Conservation (phyloP, 2,888 invertebrate genomes). For the Nebria brevicollis region DNA sequence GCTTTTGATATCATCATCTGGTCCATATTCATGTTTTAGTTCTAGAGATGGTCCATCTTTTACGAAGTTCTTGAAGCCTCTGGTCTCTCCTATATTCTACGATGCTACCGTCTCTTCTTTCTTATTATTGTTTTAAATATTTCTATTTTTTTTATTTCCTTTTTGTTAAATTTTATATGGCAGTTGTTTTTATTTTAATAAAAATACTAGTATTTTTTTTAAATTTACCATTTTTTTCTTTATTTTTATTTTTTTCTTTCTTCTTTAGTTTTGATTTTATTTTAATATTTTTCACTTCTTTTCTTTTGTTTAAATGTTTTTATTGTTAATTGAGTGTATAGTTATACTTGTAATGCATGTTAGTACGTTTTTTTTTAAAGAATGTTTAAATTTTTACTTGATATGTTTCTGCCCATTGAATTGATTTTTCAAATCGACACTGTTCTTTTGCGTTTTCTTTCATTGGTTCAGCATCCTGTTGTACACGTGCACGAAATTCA, state of each 20-base stretch:
- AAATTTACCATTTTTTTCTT: neutral
- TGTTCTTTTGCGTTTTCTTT: neutral
- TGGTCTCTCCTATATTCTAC: neutral
- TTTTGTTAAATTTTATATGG: conserved; percentile 3
- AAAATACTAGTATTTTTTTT: too few relatives aligned
- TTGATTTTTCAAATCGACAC: neutral
- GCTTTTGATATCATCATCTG: neutral
- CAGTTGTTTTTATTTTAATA: too few relatives aligned
- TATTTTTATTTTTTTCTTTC: neutral
- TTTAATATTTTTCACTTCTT: conserved; percentile 3
- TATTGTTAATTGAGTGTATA: neutral
- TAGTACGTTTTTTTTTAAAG: conserved; percentile 15
- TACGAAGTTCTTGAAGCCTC: neutral
- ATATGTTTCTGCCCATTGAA: neutral
- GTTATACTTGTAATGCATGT: conserved; percentile 7
- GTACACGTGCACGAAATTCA: too few relatives aligned
- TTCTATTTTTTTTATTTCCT: conserved; percentile 2
- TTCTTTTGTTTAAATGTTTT: conserved; percentile 6
- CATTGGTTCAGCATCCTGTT: too few relatives aligned
- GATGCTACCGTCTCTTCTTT: neutral
- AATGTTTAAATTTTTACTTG: neutral
- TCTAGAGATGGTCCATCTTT: neutral
- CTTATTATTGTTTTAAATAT: neutral
- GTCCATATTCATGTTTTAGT: neutral
- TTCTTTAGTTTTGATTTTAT: conserved; percentile 7